Conservation (phyloP, 2,113 vertebrate genomes). For the Rafetus swinhoei region DNA sequence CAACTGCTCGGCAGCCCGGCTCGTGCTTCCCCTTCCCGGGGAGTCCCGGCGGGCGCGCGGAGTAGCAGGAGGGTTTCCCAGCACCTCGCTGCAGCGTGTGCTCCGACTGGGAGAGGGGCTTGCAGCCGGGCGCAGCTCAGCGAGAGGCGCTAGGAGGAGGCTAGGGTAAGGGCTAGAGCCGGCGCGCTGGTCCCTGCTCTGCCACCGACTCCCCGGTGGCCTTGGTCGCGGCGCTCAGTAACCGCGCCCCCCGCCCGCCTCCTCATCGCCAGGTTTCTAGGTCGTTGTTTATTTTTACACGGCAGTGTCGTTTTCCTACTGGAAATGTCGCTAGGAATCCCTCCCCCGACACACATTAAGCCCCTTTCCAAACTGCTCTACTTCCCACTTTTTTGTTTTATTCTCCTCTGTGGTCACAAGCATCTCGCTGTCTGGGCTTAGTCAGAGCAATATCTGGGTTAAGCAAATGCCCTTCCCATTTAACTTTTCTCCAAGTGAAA, state of each 20-base stretch:
- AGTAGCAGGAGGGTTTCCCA: neutral
- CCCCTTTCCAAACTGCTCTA: neutral
- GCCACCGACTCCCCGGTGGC: slow-evolving; percentile 17
- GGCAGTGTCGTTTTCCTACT: neutral
- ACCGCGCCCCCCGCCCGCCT: neutral
- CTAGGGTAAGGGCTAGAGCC: slow-evolving; percentile 2
- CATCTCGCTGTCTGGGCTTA: too few relatives aligned
- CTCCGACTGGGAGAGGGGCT: neutral
- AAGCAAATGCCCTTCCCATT: neutral
- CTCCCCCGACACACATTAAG: rapidly evolving
- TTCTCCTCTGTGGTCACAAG: neutral
- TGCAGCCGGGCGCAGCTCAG: too few relatives aligned
- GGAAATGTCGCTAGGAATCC: neutral
- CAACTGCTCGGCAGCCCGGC: neutral
- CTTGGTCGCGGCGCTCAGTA: neutral
- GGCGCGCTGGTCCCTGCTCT: neutral
- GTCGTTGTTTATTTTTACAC: neutral
- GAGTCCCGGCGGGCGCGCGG: neutral
- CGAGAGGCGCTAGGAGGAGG: neutral
- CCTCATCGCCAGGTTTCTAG: neutral
- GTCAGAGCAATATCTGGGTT: neutral
- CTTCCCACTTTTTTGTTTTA: neutral
- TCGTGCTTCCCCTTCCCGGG: neutral
- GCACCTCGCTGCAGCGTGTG: neutral
- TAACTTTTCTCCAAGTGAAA: neutral